Conservation (phyloP, 2,797 vertebrate genomes). For the Leucoraja ocellata region DNA sequence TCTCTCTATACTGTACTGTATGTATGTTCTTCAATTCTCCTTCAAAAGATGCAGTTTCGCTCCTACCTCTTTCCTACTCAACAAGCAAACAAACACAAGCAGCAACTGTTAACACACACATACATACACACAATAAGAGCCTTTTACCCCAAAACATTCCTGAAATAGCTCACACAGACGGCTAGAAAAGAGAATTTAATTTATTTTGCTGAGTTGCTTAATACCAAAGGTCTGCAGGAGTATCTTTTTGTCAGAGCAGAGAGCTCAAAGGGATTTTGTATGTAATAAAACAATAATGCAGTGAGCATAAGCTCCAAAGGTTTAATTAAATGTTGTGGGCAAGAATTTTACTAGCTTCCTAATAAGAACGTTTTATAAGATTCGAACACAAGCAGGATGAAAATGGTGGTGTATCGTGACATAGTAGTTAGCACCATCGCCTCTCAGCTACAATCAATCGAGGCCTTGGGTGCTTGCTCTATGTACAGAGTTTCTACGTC, state of each 20-base stretch:
- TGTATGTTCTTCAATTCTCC: not conserved
- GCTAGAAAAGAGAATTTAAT: not conserved
- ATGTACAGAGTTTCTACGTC: too few relatives aligned
- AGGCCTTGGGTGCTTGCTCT: too few relatives aligned
- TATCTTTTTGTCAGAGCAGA: not conserved
- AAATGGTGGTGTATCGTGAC: too few relatives aligned
- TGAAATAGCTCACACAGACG: not conserved
- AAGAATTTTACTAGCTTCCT: too few relatives aligned
- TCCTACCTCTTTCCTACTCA: constrained; percentile 18
- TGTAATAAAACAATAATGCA: not conserved
- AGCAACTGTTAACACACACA: not conserved
- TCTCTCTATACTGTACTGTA: too few relatives aligned
- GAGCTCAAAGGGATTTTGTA: not conserved
- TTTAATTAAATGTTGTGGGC: too few relatives aligned
- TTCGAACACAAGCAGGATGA: too few relatives aligned
- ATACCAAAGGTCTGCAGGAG: constrained; percentile 5
- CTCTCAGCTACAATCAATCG: too few relatives aligned
- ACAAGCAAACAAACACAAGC: not conserved
- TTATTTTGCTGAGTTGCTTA: constrained; percentile 13
- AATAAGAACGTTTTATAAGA: too few relatives aligned
- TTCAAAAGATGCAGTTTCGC: not conserved
- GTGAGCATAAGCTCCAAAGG: not conserved
- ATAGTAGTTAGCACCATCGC: too few relatives aligned
- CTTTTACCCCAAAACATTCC: constrained; percentile 9
- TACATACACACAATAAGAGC: not conserved